Percentiles rank a stretch among this genome's conserved stretches.
Conservation (phyloP, 2,113 vertebrate species). For the Saimiri boliviensis region DNA sequence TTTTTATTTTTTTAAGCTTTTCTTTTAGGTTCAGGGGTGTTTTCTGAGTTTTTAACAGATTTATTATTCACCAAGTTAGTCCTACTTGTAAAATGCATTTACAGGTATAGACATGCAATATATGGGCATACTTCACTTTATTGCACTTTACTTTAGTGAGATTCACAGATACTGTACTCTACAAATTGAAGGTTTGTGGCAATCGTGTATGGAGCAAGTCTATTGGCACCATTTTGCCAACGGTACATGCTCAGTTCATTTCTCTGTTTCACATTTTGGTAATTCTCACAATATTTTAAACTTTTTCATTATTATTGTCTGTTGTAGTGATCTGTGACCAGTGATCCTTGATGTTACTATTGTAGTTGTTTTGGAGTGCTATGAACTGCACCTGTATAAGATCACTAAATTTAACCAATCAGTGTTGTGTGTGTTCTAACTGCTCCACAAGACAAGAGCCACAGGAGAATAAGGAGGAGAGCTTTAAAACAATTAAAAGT, state of each 20-base stretch:
- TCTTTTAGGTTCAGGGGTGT: neutral
- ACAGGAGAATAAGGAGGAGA: neutral
- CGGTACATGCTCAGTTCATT: neutral
- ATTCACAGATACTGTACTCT: neutral
- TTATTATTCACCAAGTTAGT: neutral
- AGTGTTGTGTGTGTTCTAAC: neutral
- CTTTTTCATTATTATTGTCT: neutral
- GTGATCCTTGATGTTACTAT: neutral
- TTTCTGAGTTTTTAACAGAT: neutral
- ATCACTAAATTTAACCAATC: neutral
- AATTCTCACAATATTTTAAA: neutral
- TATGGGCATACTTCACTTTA: neutral
- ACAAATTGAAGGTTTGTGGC: neutral
- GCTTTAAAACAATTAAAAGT: neutral
- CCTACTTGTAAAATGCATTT: neutral
- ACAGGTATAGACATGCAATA: neutral
- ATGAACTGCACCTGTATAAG: neutral
- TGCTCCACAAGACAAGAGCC: neutral
- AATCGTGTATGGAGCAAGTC: neutral
- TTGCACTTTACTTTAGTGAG: neutral
- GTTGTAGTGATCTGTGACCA: neutral
- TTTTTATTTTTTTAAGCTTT: too few species aligned
- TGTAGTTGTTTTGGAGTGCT: neutral
- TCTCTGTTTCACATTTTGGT: neutral
- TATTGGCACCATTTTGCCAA: neutral